Percentiles rank a stretch among this genome's conserved stretches.
These are phyloP conservation scores for Cliona cf. orientalis DNA, from an alignment of 37 sponge, comb jelly and placozoan genomes.

Conservation along the genomic window DNA sequence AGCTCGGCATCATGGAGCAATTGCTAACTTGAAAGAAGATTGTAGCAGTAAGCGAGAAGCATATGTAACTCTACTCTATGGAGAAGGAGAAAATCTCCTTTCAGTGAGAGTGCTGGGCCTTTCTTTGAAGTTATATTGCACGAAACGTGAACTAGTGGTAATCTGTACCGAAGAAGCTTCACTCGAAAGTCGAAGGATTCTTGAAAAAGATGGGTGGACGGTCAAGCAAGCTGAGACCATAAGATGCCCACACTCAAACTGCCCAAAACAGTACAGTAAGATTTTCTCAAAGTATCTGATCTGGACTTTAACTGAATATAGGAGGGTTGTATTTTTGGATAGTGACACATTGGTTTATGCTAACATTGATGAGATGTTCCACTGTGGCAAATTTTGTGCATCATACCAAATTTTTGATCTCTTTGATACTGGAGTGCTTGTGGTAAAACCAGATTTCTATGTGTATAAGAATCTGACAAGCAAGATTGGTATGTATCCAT, in stretches of 20 bases:
- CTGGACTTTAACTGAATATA: constrained; percentile 40
- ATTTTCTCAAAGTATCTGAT: constrained; percentile 10
- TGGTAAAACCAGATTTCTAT: constrained; percentile 42
- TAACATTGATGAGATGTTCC: constrained; percentile 35
- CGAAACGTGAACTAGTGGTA: constrained; percentile 7
- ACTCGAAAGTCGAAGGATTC: background rate
- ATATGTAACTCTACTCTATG: constrained; percentile 16
- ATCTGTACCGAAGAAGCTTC: constrained; percentile 18
- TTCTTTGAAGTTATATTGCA: constrained; percentile 22
- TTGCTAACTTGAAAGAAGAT: too few species aligned
- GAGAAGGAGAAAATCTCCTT: constrained; percentile 12
- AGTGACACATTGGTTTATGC: constrained; percentile 18
- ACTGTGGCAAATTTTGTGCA: constrained; percentile 47
- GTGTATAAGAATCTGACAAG: background rate
- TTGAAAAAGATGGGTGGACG: constrained; percentile 35
- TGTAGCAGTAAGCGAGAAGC: too few species aligned
- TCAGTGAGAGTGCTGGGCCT: constrained; percentile 37
- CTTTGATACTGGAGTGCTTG: constrained; percentile 41
- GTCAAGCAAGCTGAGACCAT: background rate
- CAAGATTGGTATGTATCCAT: background rate
- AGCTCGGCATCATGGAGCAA: too few species aligned
- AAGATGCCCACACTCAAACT: background rate
- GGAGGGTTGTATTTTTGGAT: constrained; percentile 19
- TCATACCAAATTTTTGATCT: constrained; percentile 24
- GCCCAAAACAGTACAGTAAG: background rate